Conservation (phyloP, 2,888 invertebrate genomes). For the Acronicta leporina region DNA sequence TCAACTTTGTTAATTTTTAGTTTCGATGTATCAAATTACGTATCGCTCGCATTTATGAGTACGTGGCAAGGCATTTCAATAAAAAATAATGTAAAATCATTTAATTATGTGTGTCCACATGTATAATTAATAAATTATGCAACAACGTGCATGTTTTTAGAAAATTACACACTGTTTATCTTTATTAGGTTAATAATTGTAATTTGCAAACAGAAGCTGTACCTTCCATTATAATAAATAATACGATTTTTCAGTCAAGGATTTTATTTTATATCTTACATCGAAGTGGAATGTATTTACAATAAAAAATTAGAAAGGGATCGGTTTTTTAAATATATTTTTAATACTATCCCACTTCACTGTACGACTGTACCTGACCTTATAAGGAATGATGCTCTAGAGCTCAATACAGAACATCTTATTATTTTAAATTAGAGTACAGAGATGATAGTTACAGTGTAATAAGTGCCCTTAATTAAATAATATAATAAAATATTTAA, state of each 20-base stretch:
- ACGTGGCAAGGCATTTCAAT: too few species aligned
- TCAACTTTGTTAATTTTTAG: too few species aligned
- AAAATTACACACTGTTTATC: neutral
- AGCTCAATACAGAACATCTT: too few species aligned
- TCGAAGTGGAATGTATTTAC: constrained; percentile 53
- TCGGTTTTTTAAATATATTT: neutral
- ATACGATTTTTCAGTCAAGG: constrained; percentile 54
- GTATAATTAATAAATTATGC: too few species aligned
- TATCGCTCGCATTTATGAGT: too few species aligned
- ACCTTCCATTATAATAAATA: constrained; percentile 66
- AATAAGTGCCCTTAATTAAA: neutral
- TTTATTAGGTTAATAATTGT: constrained; percentile 24
- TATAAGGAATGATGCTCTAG: too few species aligned
- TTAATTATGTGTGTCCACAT: too few species aligned
- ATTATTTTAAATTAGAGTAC: neutral
- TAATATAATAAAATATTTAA: constrained; percentile 14
- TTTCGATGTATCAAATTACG: too few species aligned
- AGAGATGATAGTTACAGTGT: neutral
- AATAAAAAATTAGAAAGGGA: constrained; percentile 24
- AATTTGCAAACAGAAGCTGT: constrained; percentile 44
- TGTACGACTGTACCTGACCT: too few species aligned
- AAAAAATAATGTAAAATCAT: too few species aligned
- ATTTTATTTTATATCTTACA: constrained; percentile 59
- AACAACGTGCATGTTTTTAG: too few species aligned
- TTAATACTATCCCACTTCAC: neutral